Evolutionary conservation across 2,113 vertebrate genomes (phyloP).

Genomic region (Pica pica): DNA sequence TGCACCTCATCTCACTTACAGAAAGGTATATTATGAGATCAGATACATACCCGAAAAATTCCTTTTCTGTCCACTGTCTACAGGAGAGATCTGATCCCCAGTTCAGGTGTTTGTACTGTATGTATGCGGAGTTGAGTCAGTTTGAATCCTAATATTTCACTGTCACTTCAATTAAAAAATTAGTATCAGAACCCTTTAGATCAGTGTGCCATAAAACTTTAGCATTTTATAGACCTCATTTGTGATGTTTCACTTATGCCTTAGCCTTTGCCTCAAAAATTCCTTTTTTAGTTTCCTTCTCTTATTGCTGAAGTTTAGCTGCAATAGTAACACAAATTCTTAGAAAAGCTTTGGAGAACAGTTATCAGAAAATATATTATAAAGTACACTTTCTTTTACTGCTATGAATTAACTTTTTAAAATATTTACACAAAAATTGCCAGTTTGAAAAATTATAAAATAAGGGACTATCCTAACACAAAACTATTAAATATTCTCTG

Average conservation of each 20-base stretch:
- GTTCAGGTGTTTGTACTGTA: neutral
- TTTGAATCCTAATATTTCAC: neutral
- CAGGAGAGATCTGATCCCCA: neutral
- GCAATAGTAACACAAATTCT: neutral
- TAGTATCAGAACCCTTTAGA: neutral
- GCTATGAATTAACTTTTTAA: neutral
- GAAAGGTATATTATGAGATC: neutral
- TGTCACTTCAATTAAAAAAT: neutral
- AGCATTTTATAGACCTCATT: neutral
- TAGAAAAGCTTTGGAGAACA: neutral
- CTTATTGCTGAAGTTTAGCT: neutral
- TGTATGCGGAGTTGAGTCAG: accelerated
- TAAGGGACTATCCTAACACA: neutral
- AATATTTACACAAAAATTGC: neutral
- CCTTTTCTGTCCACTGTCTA: neutral
- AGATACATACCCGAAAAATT: neutral
- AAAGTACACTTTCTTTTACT: neutral
- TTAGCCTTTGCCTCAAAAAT: neutral
- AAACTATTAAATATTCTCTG: neutral
- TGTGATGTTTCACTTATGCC: neutral
- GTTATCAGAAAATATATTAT: neutral
- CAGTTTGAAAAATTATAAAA: neutral
- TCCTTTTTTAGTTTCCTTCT: neutral
- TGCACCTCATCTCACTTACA: neutral
- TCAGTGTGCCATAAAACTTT: neutral